These are phyloP conservation scores for Acleris holmiana DNA, from an alignment of 2,888 invertebrate species.

Conservation along the genomic window DNA sequence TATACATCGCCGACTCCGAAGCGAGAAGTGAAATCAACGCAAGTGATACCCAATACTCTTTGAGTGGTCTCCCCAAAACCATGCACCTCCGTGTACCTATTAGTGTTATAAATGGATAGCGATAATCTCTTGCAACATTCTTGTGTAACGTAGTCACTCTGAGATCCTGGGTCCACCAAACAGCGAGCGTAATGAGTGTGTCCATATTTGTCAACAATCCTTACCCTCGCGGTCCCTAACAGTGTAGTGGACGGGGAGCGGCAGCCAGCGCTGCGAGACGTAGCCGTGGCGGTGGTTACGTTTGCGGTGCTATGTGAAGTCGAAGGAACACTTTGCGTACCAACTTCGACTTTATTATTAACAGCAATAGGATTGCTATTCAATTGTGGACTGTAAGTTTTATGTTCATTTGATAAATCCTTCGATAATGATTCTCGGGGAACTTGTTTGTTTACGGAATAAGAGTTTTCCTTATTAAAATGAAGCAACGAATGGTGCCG, in stretches of 20 bases:
- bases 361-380: neutral
- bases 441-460: neutral
- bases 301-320: neutral
- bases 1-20: slow-evolving; percentile 13
- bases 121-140: slow-evolving; percentile 15
- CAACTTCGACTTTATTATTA: neutral
- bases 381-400: neutral
- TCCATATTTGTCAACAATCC: neutral
- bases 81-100: slow-evolving; percentile 14
- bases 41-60: slow-evolving; percentile 4
- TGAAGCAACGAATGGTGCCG: neutral
- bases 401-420: neutral
- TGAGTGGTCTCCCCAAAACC: slow-evolving; percentile 17
- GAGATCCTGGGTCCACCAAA: neutral
- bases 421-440: too few species aligned
- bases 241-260: neutral
- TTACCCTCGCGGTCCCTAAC: neutral
- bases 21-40: slow-evolving; percentile 14
- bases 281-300: neutral
- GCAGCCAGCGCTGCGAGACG: neutral
- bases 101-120: slow-evolving; percentile 4
- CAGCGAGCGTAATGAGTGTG: neutral
- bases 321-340: neutral
- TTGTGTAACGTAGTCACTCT: neutral
- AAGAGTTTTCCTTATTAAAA: neutral